phyloP scores from a whole-genome alignment of 2,888 invertebrate species.

The Agonopterix heracliana region DNA sequence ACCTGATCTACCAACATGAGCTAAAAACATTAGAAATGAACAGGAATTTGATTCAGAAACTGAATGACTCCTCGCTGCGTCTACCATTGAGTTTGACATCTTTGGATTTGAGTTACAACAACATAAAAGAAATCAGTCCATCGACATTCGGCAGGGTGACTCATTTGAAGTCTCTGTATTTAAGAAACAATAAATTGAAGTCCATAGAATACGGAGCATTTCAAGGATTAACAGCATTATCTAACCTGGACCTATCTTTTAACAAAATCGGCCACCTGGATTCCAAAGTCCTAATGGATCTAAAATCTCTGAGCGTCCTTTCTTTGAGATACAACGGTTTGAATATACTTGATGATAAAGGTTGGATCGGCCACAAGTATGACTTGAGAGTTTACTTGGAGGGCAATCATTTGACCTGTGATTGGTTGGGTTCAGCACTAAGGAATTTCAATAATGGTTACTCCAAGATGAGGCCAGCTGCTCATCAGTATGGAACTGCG shows the following conservation, averaged over 20 bases:
- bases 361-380: slow-evolving; percentile 47
- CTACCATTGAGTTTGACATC: slow-evolving; percentile 40
- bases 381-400: slow-evolving; percentile 48
- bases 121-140: slow-evolving; percentile 41
- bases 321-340: slow-evolving; percentile 47
- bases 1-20: slow-evolving; percentile 39
- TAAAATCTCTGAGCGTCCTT: slow-evolving; percentile 40
- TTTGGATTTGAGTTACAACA: slow-evolving; percentile 41
- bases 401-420: slow-evolving; percentile 51
- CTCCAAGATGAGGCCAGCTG: slow-evolving; percentile 47
- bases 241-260: slow-evolving; percentile 26
- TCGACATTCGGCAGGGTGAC: slow-evolving; percentile 39
- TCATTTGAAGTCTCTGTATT: slow-evolving; percentile 40
- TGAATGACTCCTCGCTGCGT: slow-evolving; percentile 39
- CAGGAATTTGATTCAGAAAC: slow-evolving; percentile 37
- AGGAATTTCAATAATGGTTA: slow-evolving; percentile 51
- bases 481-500: slow-evolving; percentile 17
- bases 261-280: slow-evolving; percentile 45
- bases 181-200: slow-evolving; percentile 41
- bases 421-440: slow-evolving; percentile 49
- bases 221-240: slow-evolving; percentile 28
- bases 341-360: slow-evolving; percentile 35
- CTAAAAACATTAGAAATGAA: slow-evolving; percentile 45
- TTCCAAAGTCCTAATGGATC: slow-evolving; percentile 49
- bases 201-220: slow-evolving; percentile 50